Evolutionary conservation across 2,888 invertebrate genomes (phyloP), one percentile per base, ranked within the genome.

Genomic region (Lacanobia oleracea): DNA sequence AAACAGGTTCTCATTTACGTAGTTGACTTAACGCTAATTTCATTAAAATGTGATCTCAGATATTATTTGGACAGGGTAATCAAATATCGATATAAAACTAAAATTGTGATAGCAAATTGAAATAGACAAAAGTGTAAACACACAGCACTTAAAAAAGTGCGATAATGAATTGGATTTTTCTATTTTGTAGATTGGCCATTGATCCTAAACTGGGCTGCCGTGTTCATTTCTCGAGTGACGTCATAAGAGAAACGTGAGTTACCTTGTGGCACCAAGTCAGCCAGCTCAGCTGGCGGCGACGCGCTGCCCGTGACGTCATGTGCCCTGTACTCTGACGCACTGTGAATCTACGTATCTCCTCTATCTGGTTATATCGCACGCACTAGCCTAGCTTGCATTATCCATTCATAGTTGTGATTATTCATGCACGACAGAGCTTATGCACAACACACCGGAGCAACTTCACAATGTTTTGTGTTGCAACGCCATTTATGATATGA

Each of bases 141-240:
- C 67, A 66, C 3, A 64, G 77, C 82, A 79, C 77, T 76, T 62
- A 14, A 48, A 43, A 72, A 70, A 72, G 88, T 87, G 87, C 86
- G 67, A 81, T 82, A 85, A 86, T 92, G 90, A 92, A 92, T 91
- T 91, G 88, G 89, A 87, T 89, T 93, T 95, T 93, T 95, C 93
- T 95, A 93, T 95, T 92, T 96, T 96, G 92, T 96, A 96, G 96
- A 96, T 95, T 96, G 95, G 95, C 93, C 95, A 94, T 96, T 94
- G 93, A 93, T 92, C 93, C 93, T 90, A 96, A 96, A 94, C 93
- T 96, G 92, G 96, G 96, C 91, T 94, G 92, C 93, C 95, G 96
- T 88, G 96, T 96, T 89, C 96, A 92, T 93, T 96, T 96, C 91
- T 91, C 94, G 92, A 95, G 94, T 94, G 93, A 95, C 94, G 95